phyloP scores from a whole-genome alignment of 2,797 vertebrate genomes.

The Hippocampus kuda region DNA sequence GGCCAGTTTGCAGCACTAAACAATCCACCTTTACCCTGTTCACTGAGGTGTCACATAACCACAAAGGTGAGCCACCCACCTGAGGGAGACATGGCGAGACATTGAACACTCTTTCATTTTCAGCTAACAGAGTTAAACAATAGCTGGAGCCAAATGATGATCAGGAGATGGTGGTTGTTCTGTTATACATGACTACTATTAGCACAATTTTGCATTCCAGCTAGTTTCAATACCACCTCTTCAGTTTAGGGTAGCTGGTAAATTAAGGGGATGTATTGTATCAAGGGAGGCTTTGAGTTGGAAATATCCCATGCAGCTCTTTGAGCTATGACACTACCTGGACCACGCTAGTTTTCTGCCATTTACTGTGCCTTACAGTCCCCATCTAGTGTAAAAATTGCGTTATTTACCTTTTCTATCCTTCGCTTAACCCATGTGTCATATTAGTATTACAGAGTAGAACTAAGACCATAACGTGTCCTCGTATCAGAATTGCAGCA shows the following conservation, averaged over 20 bases:
- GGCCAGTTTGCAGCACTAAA: constrained; percentile 32
- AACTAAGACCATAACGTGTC: not conserved
- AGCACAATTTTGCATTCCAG: not conserved
- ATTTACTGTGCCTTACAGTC: not conserved
- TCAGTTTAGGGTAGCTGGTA: not conserved
- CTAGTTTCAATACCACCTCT: not conserved
- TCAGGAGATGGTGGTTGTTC: not conserved
- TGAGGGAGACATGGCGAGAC: constrained; percentile 19
- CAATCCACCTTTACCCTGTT: constrained; percentile 75
- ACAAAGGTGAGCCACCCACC: constrained; percentile 43
- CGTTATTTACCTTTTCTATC: not conserved
- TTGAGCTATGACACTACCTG: too few species aligned
- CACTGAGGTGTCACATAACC: constrained; percentile 70
- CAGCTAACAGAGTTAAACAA: not conserved
- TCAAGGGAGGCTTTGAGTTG: not conserved
- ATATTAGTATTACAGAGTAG: not conserved
- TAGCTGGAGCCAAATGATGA: not conserved
- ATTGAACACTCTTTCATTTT: not conserved
- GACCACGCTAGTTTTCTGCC: not conserved
- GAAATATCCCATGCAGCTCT: not conserved
- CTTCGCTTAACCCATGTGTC: not conserved
- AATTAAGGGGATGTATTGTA: not conserved
- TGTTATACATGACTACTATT: not conserved
- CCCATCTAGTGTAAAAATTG: constrained; percentile 14
- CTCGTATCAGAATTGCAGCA: not conserved